A percentile compares a stretch with the other conserved stretches of the same genome.
phyloP scores from a whole-genome alignment of 1,140 invertebrate genomes.

The Copidosoma floridanum region DNA sequence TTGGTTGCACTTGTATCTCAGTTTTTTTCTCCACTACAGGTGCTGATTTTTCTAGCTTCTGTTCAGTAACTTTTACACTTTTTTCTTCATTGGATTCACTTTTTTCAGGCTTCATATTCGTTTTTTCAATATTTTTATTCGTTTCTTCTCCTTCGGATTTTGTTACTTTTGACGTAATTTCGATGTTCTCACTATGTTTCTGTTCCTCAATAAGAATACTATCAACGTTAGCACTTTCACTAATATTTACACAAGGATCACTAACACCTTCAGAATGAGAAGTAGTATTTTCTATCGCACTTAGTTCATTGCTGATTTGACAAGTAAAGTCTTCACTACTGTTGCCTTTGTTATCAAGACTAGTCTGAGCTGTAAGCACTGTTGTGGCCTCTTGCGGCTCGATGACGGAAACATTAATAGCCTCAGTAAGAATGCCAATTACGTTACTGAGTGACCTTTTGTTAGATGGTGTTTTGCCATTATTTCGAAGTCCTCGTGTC shows the following conservation, averaged over 20 bases:
- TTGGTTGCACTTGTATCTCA: neutral
- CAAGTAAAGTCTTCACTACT: slow-evolving; percentile 25
- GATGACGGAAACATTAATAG: slow-evolving; percentile 50
- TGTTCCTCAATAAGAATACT: too few species aligned
- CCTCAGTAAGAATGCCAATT: slow-evolving; percentile 53
- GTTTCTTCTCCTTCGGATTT: too few species aligned
- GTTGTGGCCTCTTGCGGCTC: slow-evolving; percentile 48
- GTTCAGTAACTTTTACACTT: neutral
- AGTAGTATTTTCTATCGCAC: neutral
- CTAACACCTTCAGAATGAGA: neutral
- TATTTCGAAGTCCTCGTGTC: slow-evolving; percentile 38
- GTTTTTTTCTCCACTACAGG: neutral
- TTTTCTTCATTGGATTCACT: neutral
- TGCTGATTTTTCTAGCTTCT: neutral
- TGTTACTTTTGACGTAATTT: too few species aligned
- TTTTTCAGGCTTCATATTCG: neutral
- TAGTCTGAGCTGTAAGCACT: slow-evolving; percentile 48
- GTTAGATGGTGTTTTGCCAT: slow-evolving; percentile 28
- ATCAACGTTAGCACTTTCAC: neutral
- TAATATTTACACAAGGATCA: neutral
- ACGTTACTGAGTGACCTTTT: slow-evolving; percentile 50
- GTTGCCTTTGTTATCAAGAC: slow-evolving; percentile 14
- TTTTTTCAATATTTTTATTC: too few species aligned
- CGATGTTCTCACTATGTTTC: too few species aligned
- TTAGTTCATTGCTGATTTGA: slow-evolving; percentile 32